Evolutionary conservation across 2,797 vertebrate species (phyloP), one percentile per base, ranked within the genome.

Genomic region (Rhyacichthys aspro): DNA sequence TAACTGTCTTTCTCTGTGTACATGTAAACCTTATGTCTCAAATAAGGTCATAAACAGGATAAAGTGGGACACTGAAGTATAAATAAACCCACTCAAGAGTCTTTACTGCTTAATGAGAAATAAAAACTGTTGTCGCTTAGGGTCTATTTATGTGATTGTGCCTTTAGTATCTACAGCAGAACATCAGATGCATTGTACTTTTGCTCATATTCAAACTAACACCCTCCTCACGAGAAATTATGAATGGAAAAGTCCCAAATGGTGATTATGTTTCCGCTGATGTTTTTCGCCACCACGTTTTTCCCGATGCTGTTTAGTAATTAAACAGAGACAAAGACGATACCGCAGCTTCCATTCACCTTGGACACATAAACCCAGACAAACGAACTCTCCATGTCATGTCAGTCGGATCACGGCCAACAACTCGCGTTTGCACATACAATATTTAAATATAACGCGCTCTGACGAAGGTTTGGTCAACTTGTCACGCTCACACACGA

Each of bases 291-390:
- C 72, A 72, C 39, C 73, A 47, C 69, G 11, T 23, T 37, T 14
- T 10, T 67, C 56, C 72, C 57, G 18, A 43, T 61, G 45, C 68
- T 81, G 71, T 86, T 90, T 85, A 89, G 89, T 87, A 89, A 89
- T 90, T 88, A 88, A 90, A 88, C 69, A 88, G 83, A 77, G 53
- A 50, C 78, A 83, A 71, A 89, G 83, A 82, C 7, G 87, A 89
- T 74, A 87, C 86, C 63, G 18, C 72, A 32, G 79, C 78, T 64
- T 67, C 59, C 68, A 52, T 81, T 84, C 64, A 76, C 72, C 60
- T 23, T 34, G 50, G 63, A 70, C 78, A 71, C 60, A 53, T 59
- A 70, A 48, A 72, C 79, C 28, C 60, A 55, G 55, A 70, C 46
- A 38, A 41, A 47, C 63, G 23, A 55, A 74, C 63, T 63, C 48